These are phyloP conservation scores for Thalassophryne amazonica DNA, from an alignment of 2,797 vertebrate species.

Conservation along the genomic window DNA sequence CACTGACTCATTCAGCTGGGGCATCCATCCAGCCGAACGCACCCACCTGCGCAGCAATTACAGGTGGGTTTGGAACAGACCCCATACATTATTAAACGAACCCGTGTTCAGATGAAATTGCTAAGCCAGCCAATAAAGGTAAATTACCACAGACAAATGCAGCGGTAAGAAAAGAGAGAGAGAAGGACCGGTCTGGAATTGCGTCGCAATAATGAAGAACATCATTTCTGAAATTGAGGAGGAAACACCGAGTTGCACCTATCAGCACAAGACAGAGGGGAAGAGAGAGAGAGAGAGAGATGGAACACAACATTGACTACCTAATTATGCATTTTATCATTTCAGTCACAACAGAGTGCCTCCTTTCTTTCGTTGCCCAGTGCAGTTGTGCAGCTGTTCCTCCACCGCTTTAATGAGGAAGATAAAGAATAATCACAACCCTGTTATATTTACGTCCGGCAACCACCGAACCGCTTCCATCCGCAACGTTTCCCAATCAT, in stretches of 20 bases:
- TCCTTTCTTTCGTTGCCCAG: conserved; percentile 70
- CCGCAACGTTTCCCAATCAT: not conserved
- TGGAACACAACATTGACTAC: conserved; percentile 72
- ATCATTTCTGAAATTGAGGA: conserved; percentile 69
- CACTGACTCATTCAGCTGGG: conserved; percentile 15
- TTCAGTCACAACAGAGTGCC: conserved; percentile 78
- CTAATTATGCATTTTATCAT: conserved; percentile 82
- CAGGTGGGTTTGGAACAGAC: conserved; percentile 48
- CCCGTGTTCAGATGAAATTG: conserved; percentile 65
- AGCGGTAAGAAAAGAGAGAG: conserved; percentile 4
- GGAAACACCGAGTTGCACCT: conserved; percentile 58
- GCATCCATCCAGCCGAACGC: conserved; percentile 44
- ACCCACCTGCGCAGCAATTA: conserved; percentile 62
- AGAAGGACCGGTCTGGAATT: conserved; percentile 39
- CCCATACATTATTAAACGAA: conserved; percentile 72
- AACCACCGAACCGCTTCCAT: conserved; percentile 57
- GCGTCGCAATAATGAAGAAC: conserved; percentile 68
- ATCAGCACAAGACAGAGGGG: conserved; percentile 52
- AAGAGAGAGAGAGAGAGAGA: conserved; percentile 28
- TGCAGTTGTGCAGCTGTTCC: conserved; percentile 79
- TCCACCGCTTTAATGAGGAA: conserved; percentile 80
- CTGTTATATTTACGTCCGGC: conserved; percentile 68
- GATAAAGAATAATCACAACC: conserved; percentile 80
- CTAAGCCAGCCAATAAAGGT: conserved; percentile 69
- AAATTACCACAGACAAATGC: conserved; percentile 69